Conservation (phyloP, 2,888 invertebrate genomes). For the Melanargia galathea region DNA sequence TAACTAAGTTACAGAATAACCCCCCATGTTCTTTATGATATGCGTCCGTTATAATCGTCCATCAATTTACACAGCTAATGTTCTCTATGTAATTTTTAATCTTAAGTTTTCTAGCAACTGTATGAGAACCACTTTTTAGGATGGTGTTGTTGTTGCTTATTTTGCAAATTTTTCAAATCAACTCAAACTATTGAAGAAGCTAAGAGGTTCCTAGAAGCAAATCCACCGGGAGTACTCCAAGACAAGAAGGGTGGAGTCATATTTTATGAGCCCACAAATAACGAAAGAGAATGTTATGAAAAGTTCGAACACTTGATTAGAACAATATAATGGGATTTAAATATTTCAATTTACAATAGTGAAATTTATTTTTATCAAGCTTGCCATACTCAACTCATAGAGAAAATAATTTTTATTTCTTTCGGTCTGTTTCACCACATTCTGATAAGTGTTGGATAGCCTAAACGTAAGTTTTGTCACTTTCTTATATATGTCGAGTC, state of each 20-base stretch:
- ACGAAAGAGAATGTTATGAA: constrained; percentile 81
- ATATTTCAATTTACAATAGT: no score
- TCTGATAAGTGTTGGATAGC: no score
- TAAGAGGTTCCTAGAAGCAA: constrained; percentile 77
- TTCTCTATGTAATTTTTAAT: no score
- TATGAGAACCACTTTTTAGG: constrained; percentile 58
- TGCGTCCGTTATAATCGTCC: no score
- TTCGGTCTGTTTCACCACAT: no score
- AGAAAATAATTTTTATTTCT: no score
- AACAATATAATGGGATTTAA: constrained; percentile 61
- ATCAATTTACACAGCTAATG: no score
- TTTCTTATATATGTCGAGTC: no score
- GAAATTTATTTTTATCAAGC: not conserved
- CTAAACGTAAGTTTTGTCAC: no score
- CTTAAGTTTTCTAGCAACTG: not conserved
- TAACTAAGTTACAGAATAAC: no score
- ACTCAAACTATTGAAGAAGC: constrained; percentile 76
- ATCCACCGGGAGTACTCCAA: constrained; percentile 81
- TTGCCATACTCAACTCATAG: no score
- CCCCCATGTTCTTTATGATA: no score
- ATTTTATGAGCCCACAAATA: constrained; percentile 78
- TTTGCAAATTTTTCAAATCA: constrained; percentile 83
- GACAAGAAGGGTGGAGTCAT: constrained; percentile 55
- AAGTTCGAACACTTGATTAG: constrained; percentile 81
- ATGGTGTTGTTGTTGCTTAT: constrained; percentile 84